These are phyloP conservation scores for Peucedramus taeniatus DNA, from an alignment of 2,113 vertebrate species.

Conservation along the genomic window DNA sequence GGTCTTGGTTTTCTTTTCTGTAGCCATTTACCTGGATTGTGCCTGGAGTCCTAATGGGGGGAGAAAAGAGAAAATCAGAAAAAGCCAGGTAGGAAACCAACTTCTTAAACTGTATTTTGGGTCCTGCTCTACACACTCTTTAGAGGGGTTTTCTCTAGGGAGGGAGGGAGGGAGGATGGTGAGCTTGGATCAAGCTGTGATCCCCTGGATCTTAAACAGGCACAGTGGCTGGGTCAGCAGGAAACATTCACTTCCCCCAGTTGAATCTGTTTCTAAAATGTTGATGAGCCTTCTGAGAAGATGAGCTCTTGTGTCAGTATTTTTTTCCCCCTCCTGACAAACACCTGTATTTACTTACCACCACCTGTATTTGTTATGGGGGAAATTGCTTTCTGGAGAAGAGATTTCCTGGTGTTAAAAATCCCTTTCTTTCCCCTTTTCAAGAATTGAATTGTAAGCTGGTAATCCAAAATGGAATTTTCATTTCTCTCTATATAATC, in stretches of 20 bases:
- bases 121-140: not conserved
- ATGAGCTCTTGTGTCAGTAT: not conserved
- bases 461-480: not conserved
- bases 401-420: slow-evolving; percentile 47
- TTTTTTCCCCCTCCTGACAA: not conserved
- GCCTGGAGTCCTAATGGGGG: slow-evolving; percentile 96
- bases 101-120: not conserved
- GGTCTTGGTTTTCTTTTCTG: not conserved
- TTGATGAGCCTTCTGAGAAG: slow-evolving; percentile 13
- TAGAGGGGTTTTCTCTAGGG: no score
- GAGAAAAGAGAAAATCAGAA: slow-evolving; percentile 95
- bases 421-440: not conserved
- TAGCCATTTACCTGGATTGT: slow-evolving; percentile 97
- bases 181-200: not conserved
- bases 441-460: slow-evolving; percentile 7
- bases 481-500: not conserved
- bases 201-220: not conserved
- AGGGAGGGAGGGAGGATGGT: not conserved
- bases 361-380: not conserved
- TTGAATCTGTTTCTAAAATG: slow-evolving; percentile 11
- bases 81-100: slow-evolving; percentile 88
- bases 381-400: slow-evolving; percentile 28
- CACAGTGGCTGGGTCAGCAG: not conserved
- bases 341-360: not conserved
- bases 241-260: not conserved